These are phyloP conservation scores for Pristiophorus japonicus DNA, from an alignment of 2,113 vertebrate species.

Conservation along the genomic window DNA sequence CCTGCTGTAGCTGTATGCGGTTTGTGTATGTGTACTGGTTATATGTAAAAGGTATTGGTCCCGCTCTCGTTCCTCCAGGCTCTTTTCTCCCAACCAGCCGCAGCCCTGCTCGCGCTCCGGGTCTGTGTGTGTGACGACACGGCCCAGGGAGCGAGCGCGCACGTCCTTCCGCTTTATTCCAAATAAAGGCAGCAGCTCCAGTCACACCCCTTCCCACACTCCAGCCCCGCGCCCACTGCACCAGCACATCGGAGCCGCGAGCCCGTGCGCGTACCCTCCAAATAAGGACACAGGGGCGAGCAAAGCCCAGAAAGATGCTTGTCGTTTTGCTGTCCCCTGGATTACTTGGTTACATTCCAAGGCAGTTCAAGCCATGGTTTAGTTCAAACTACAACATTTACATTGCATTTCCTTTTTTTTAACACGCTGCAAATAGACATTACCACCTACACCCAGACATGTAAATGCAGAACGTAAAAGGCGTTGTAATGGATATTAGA, in stretches of 20 bases:
- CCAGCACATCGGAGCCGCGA: neutral
- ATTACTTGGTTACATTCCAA: neutral
- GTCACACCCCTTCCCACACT: no score
- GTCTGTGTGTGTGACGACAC: neutral
- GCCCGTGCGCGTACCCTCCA: neutral
- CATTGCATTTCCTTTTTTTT: neutral
- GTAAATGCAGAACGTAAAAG: neutral
- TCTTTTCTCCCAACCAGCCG: neutral
- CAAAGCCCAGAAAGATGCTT: no score
- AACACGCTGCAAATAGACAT: neutral
- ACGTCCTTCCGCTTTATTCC: neutral
- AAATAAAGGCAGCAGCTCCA: constrained; percentile 3
- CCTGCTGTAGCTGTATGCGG: neutral
- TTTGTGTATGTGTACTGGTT: no score
- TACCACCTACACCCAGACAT: neutral
- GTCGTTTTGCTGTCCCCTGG: neutral
- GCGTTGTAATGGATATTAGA: neutral
- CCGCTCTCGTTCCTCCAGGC: neutral
- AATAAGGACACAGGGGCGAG: neutral
- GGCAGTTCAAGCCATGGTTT: neutral
- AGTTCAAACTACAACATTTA: neutral
- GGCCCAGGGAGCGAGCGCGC: neutral
- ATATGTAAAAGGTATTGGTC: neutral
- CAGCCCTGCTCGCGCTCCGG: neutral
- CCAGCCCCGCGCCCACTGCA: neutral